phyloP scores from a whole-genome alignment of 2,797 vertebrate species.

The Gymnodraco acuticeps region DNA sequence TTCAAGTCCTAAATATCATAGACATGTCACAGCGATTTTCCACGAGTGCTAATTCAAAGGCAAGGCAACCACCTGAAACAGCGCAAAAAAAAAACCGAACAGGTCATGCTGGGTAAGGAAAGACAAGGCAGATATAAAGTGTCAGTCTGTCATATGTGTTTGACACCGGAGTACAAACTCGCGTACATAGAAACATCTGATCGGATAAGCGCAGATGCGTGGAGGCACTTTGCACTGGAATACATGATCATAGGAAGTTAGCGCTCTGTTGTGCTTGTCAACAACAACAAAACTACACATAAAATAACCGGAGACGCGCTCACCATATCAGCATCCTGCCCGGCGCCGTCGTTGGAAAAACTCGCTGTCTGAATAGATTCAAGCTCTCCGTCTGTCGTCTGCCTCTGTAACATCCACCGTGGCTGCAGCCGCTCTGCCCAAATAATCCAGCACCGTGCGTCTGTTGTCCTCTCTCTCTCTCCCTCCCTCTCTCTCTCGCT shows the following conservation, averaged over 20 bases:
- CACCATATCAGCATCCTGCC: conserved; percentile 77
- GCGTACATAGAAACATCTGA: background rate
- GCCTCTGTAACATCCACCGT: conserved; percentile 78
- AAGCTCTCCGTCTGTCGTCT: conserved; percentile 64
- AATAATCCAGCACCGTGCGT: conserved; percentile 73
- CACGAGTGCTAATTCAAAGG: conserved; percentile 16
- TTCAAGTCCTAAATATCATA: conserved; percentile 15
- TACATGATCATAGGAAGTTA: conserved; percentile 52
- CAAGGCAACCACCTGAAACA: conserved; percentile 37
- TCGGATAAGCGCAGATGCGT: conserved; percentile 24
- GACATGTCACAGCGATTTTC: conserved; percentile 11
- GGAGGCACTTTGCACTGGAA: conserved; percentile 9
- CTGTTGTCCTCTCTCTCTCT: conserved; percentile 49
- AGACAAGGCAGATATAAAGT: conserved; percentile 14
- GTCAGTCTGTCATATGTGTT: conserved; percentile 44
- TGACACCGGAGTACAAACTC: conserved; percentile 2
- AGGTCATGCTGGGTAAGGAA: background rate
- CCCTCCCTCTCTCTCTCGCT: conserved; percentile 22
- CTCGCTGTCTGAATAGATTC: conserved; percentile 52
- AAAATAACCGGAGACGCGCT: conserved; percentile 40
- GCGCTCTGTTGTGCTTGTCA: conserved; percentile 29
- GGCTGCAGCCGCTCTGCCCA: conserved; percentile 77
- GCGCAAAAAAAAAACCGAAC: conserved; percentile 30
- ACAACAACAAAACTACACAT: conserved; percentile 26
- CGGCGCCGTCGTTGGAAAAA: conserved; percentile 44